Evolutionary conservation across 2,888 invertebrate species (phyloP), one percentile per base, ranked within the genome.

Genomic region (Zeuzera pyrina): DNA sequence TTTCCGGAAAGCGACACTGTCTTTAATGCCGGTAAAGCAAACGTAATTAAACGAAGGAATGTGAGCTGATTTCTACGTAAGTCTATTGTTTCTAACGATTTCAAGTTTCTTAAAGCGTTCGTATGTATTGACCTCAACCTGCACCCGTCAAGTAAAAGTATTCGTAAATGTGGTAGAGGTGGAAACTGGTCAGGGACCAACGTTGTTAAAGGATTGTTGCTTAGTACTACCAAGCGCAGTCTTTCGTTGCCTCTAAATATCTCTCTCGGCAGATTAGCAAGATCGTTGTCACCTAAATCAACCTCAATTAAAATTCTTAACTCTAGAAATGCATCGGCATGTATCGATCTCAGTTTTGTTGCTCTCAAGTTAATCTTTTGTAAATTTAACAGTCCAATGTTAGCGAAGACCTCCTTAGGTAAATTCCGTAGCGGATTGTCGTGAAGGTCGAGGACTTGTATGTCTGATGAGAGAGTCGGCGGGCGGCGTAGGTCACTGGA

Each of bases 241-340:
- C 94, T 86, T 66, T 93, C 93, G 78, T 94, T 94, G 43, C 94
- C 94, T 64, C 88, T 85, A 60, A 95, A 95, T 29, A 94, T 94
- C 40, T 91, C 89, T 43, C 89, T 89, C 43, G 94, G 91, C 32
- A 95, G 67, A 57, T 83, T 86, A 35, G 87, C 86, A 36, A 95
- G 86, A 53, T 89, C 87, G 84, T 95, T 95, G 58, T 93, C 90
- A 29, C 91, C 92, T 52, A 95, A 84, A 77, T 95, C 94, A 38
- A 95, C 89, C 83, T 95, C 95, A 14, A 95, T 88, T 26, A 95
- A 79, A 46, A 95, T 95, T 40, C 89, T 91, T 53, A 95, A 86
- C 60, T 94, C 93, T 52, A 89, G 86, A 71, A 95, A 95, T n/a
- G 95, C 92, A 55, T 94, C 92, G 34, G 88, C 86, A 68, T 95